Base-by-base conservation (phyloP, 2,797 vertebrate species). In the Capromys pilorides region DNA sequence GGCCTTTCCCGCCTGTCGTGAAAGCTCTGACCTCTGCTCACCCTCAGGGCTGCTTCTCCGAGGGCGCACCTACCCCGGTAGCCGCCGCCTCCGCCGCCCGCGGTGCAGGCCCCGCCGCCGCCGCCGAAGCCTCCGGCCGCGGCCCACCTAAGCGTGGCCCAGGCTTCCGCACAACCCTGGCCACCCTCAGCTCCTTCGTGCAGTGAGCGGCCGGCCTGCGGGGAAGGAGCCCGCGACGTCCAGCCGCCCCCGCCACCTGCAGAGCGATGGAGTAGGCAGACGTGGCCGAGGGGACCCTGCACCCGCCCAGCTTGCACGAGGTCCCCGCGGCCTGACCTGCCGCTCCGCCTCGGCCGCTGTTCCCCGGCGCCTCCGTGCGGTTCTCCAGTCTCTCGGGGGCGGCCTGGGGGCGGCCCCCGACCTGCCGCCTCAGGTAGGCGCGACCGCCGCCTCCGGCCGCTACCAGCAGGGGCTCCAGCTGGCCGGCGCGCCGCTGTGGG, bases 391-490 rank as follows among this genome's bases (percentile, higher is more conserved):
- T 98, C 95, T 99, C 99, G 81, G 98, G 94, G 1, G 98, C 97
- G 3, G 96, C 94, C 1, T 97, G 98, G 86, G 99, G 98, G 96
- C 97, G 94, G 81, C 97, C 98, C 90, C 95, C 97, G 93, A 99
- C 98, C 1, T 97, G 98, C 95, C 98, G 98, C 97, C 99, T 99
- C 97, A 99, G 93, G 97, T 99, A 99, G 61, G 99, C 98, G 79
- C 99, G 99, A 78, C 99, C 99, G 97, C 99, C 99, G 79, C 99
- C 99, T 31, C 99, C 99, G 77, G 99, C 99, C 16, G 99, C 99
- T 88, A 99, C 98, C 97, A 99, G 98, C 98, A 99, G 97, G 64
- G 99, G 99, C 97, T 99, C 98, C 92, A 98, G 98, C 97, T 98
- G 97, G 2, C 98, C 97, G 64, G 98, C 94, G 84, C 97, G 97